Evolutionary conservation across 2,888 invertebrate genomes (phyloP).

Genomic region (Drosophila mettleri): DNA sequence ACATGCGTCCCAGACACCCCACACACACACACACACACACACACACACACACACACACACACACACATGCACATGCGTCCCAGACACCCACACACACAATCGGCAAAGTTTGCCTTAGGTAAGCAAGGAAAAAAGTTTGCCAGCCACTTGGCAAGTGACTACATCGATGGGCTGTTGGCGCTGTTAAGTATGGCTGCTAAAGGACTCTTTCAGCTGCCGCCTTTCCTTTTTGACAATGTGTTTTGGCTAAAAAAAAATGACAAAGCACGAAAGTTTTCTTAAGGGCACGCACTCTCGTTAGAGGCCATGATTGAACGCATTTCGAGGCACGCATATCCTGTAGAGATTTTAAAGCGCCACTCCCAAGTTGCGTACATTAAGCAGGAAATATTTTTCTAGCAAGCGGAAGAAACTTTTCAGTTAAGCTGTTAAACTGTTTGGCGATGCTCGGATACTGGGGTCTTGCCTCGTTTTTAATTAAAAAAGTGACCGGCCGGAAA

Average conservation of each 20-base stretch:
- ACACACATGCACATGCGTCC: conserved; percentile 5
- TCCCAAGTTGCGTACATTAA: background rate
- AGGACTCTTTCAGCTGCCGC: conserved; percentile 16
- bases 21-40: conserved; percentile 15
- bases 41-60: conserved; percentile 7
- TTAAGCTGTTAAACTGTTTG: conserved; percentile 63
- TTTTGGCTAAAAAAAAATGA: conserved; percentile 57
- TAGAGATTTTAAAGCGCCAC: conserved; percentile 29
- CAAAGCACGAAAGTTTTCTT: conserved; percentile 60
- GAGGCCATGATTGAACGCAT: conserved; percentile 67
- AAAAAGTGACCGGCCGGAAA: conserved; percentile 63
- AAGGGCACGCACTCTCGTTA: conserved; percentile 32
- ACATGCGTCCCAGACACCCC: background rate
- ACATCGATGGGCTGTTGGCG: conserved; percentile 36
- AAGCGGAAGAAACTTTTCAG: conserved; percentile 31
- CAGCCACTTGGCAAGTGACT: conserved; percentile 45
- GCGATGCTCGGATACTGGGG: conserved; percentile 16
- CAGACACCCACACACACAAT: conserved; percentile 17
- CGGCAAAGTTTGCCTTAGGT: conserved; percentile 54
- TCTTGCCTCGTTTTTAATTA: conserved; percentile 61
- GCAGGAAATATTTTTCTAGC: conserved; percentile 1
- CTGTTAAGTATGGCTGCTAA: conserved; percentile 32
- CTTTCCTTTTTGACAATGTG: conserved; percentile 61
- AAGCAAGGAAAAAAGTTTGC: conserved; percentile 50
- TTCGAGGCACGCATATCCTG: conserved; percentile 26